A percentile compares a stretch with the other conserved stretches of the same genome.
Evolutionary conservation across 1,140 invertebrate species (phyloP).

Genomic region (Myzus persicae): DNA sequence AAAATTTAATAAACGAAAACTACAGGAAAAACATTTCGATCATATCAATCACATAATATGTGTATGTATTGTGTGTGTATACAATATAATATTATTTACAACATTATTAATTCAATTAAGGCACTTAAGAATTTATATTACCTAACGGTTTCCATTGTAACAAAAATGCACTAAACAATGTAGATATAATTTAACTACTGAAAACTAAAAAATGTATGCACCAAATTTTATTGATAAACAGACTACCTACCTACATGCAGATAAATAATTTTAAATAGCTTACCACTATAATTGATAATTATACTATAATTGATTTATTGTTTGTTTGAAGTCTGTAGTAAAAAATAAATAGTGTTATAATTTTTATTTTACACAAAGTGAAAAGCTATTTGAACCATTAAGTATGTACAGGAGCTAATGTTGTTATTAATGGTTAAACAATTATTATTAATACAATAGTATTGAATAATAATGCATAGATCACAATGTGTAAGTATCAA

Average conservation of each 20-base stretch:
- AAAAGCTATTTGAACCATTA: background rate
- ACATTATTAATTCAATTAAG: background rate
- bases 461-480: background rate
- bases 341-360: background rate
- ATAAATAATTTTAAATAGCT: background rate
- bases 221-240: background rate
- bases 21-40: background rate
- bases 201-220: background rate
- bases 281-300: background rate
- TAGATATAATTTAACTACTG: background rate
- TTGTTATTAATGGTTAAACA: background rate
- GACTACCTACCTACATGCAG: background rate
- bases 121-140: background rate
- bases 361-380: background rate
- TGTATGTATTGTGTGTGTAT: too few relatives aligned
- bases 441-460: background rate
- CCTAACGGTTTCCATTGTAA: background rate
- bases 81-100: background rate
- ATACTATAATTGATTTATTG: background rate
- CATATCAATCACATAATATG: background rate
- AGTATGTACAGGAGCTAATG: too few relatives aligned
- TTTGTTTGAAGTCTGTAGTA: background rate
- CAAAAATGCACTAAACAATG: background rate
- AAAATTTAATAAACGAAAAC: background rate
- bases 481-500: too few relatives aligned